Evolutionary conservation across 1,140 invertebrate species (phyloP), one percentile per base, ranked within the genome.

Genomic region (Leucophenga varia): DNA sequence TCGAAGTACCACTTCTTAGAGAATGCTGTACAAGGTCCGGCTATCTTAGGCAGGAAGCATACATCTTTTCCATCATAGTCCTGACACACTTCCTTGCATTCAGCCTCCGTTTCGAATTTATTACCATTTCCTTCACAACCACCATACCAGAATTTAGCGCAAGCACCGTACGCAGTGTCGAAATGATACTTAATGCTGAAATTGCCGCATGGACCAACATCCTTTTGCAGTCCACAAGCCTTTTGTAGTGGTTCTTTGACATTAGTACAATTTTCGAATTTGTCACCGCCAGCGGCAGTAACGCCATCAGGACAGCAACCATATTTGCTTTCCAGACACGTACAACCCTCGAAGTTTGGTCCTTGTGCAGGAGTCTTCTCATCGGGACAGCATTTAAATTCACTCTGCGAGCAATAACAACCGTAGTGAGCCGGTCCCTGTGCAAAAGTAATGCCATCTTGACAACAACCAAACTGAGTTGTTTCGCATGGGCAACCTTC

Each of bases 91-190:
- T 83, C 79, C 59, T 90, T 86, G 69, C 96, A 99, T 54, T 94
- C 90, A 41, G 93, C 89, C 68, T 91, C 83, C 6, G 81, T 85
- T 30, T 82, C 81, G 77, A 97, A 98, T 4, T 88, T 79, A 76
- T 97, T 95, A 3, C 81, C 85, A 70, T 97, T 98, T 30, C 95
- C 94, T 1, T 89, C 89, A 72, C 93, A 96, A 20, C 94, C 93
- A 19, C 94, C 92, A 72, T 95, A 97, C 91, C 92, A 96, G 78
- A 97, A 98, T 36, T 90, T 79, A 0, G 87, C 87, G 71, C 95
- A 97, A 12, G 88, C 88, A 12, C 91, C 92, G 74, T 95, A 95
- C 17, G 85, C 80, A 47, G 84, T 85, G 63, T 97, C 90, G 70
- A 87, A 97, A 81, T 84, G 95, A 88, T 90, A 96, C 61, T 88